Percentiles rank a stretch among this genome's conserved stretches.
phyloP scores from a whole-genome alignment of 1,140 invertebrate species.

The Dendrolimus punctatus region DNA sequence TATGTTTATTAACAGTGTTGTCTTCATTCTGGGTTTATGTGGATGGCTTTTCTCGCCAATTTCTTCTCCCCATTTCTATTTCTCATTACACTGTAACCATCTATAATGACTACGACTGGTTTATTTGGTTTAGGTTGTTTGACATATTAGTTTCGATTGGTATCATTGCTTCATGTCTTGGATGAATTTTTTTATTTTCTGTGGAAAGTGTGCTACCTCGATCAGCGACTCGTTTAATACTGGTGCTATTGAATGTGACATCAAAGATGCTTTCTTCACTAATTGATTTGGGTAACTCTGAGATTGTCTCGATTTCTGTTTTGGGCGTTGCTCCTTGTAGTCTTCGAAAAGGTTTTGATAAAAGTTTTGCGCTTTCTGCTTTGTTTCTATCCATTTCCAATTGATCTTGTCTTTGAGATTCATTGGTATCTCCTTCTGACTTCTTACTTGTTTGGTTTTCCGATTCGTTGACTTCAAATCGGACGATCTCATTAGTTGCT shows the following conservation, averaged over 20 bases:
- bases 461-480: constrained; percentile 1
- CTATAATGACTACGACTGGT: constrained; percentile 49
- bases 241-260: constrained; percentile 44
- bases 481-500: constrained; percentile 15
- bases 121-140: neutral
- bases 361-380: constrained; percentile 42
- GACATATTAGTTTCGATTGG: constrained; percentile 6
- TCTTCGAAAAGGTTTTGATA: constrained; percentile 53
- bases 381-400: constrained; percentile 47
- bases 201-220: constrained; percentile 49
- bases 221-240: constrained; percentile 49
- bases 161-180: constrained; percentile 46
- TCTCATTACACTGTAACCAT: constrained; percentile 61
- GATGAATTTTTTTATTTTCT: constrained; percentile 52
- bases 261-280: constrained; percentile 42
- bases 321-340: constrained; percentile 43
- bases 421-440: constrained; percentile 26
- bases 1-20: constrained; percentile 5
- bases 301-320: constrained; percentile 21
- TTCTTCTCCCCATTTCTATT: constrained; percentile 57
- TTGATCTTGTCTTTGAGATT: constrained; percentile 47
- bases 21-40: constrained; percentile 25
- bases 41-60: constrained; percentile 42
- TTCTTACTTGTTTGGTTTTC: constrained; percentile 20
- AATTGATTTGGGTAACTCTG: constrained; percentile 36